Base-by-base conservation (phyloP, 2,113 vertebrate genomes). In the Piprites chloris region DNA sequence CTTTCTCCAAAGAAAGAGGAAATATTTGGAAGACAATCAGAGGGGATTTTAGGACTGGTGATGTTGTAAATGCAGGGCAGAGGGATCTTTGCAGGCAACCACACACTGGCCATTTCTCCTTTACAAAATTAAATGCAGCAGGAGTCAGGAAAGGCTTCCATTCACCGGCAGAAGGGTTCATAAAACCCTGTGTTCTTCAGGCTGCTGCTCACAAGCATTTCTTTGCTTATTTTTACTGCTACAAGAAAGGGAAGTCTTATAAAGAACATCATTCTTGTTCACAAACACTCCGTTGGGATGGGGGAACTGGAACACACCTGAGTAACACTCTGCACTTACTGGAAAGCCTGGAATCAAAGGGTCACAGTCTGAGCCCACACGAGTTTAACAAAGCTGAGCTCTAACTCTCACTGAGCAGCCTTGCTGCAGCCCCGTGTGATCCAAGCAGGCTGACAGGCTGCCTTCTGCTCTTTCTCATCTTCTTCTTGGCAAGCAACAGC, bases 361-460 rank as follows among this genome's bases (percentile, higher is more conserved):
- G 37, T 46, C 1, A 0, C 5, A 1, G 30, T 9, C 35, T 28
- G 53, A 58, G 80, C 73, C 62, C 50, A 9, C 9, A 3, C 0
- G 1, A n/a, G 12, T 27, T 73, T 9, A 14, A 21, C 55, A 35
- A 24, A 52, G 27, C 9, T 19, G 49, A 35, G 28, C 50, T 11
- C 35, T 19, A 42, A 52, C 37, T 11, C 5, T 13, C 27, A 7
- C 24, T 13, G 68, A 37, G 12, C n/a, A 55, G 62, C 42, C n/a
- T 37, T 1, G 5, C 61, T 14, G 66, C 19, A 82, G 71, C 80
- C 56, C 35, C 49, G 49, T 20, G 27, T 1, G 2, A 28, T 23
- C 44, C 9, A 37, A 76, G 33, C 66, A 37, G 74, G 42, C 19
- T 44, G 20, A 14, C 12, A 6, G 75, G 47, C 62, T 52, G 50